Evolutionary conservation across 2,113 vertebrate genomes (phyloP).

Genomic region (Camelus dromedarius): DNA sequence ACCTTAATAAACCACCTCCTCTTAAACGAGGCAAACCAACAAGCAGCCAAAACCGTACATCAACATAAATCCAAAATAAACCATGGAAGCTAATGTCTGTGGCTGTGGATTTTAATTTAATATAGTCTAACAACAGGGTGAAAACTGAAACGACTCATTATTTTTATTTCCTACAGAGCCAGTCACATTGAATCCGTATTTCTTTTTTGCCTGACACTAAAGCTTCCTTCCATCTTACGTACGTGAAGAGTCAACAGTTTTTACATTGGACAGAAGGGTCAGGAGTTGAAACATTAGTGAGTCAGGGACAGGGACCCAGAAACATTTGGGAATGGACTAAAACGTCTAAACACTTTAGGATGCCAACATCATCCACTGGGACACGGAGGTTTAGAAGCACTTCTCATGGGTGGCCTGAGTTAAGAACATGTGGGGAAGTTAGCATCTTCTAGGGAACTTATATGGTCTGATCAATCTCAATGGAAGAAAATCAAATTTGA

Average conservation of each 20-base stretch:
- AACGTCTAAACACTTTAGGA: neutral
- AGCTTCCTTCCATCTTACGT: neutral
- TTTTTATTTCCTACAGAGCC: constrained; percentile 44
- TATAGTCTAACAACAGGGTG: neutral
- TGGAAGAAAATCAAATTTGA: neutral
- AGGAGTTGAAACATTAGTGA: neutral
- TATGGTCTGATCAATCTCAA: neutral
- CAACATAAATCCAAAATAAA: constrained; percentile 40
- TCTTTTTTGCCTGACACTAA: neutral
- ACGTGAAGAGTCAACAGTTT: neutral
- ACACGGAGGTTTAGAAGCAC: neutral
- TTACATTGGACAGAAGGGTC: neutral
- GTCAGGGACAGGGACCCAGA: neutral
- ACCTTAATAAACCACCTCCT: constrained; percentile 42
- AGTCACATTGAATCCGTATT: neutral
- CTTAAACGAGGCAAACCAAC: neutral
- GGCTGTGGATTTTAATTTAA: constrained; percentile 46
- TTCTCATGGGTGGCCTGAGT: neutral
- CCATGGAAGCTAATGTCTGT: constrained; percentile 7
- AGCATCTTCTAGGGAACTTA: neutral
- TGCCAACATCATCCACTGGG: neutral
- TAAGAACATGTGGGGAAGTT: neutral
- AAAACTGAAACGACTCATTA: neutral
- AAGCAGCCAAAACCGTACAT: neutral
- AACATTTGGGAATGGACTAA: neutral